Percentiles rank a stretch among this genome's conserved stretches.
phyloP scores from a whole-genome alignment of 2,888 invertebrate species.

The Agrochola litura region DNA sequence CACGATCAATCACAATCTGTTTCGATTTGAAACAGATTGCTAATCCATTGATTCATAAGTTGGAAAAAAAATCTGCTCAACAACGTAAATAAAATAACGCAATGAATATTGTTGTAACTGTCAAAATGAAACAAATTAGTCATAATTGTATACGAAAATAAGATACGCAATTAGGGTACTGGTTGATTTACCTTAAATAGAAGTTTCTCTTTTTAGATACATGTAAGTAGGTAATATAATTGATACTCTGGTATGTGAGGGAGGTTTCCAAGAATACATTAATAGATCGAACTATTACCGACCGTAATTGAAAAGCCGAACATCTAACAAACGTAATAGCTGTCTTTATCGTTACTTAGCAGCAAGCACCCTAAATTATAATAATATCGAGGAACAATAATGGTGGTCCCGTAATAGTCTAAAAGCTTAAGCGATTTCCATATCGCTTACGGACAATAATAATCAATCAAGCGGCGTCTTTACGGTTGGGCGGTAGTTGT shows the following conservation, averaged over 20 bases:
- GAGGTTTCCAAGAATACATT: slow-evolving; percentile 8
- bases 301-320: slow-evolving; percentile 47
- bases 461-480: slow-evolving; percentile 80
- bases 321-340: slow-evolving; percentile 41
- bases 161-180: too few species aligned
- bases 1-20: too few species aligned
- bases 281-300: slow-evolving; percentile 40
- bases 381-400: slow-evolving; percentile 60
- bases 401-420: slow-evolving; percentile 61
- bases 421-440: slow-evolving; percentile 74
- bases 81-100: too few species aligned
- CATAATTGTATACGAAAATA: too few species aligned
- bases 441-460: slow-evolving; percentile 77
- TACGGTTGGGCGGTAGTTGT: slow-evolving; percentile 76
- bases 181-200: background rate
- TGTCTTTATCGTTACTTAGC: slow-evolving; percentile 52
- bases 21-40: too few species aligned
- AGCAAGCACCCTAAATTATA: slow-evolving; percentile 49
- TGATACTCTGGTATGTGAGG: background rate
- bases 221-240: background rate
- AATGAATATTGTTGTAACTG: too few species aligned
- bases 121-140: too few species aligned
- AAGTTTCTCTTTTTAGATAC: slow-evolving; percentile 6
- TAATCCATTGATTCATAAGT: too few species aligned
- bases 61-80: too few species aligned